phyloP scores from a whole-genome alignment of 2,113 vertebrate genomes.

The Naja naja region DNA sequence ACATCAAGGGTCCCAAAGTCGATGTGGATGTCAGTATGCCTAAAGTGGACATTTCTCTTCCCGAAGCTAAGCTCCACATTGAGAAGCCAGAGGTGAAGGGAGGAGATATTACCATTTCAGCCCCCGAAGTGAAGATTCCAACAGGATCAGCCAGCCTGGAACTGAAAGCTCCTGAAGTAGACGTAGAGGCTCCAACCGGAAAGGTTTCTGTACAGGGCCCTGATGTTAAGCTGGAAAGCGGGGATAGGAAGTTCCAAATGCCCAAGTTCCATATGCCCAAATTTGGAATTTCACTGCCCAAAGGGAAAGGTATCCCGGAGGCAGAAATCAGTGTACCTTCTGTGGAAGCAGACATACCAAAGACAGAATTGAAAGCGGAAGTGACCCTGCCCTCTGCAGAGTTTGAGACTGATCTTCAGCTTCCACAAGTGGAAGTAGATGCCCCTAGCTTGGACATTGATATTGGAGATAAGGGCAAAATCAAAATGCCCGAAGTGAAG shows the following conservation, averaged over 20 bases:
- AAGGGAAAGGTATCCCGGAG: background rate
- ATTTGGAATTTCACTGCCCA: background rate
- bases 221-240: fast-evolving
- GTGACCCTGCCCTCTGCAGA: background rate
- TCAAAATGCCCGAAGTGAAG: fast-evolving
- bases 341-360: background rate
- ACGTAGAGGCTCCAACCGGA: fast-evolving
- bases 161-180: background rate
- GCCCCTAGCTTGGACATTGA: background rate
- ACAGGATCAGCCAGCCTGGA: fast-evolving
- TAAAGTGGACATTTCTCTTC: background rate
- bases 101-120: too few species aligned
- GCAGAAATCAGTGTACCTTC: background rate
- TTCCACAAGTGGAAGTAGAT: background rate
- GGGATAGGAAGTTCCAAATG: background rate
- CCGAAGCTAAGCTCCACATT: background rate
- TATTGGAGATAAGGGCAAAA: fast-evolving
- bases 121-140: background rate
- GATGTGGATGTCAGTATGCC: background rate
- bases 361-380: background rate
- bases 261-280: background rate
- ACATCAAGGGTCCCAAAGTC: background rate
- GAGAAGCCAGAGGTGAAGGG: too few species aligned
- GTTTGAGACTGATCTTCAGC: background rate
- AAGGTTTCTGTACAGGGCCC: background rate